Conservation (phyloP, 2,797 vertebrate genomes). For the Mycteria americana region DNA sequence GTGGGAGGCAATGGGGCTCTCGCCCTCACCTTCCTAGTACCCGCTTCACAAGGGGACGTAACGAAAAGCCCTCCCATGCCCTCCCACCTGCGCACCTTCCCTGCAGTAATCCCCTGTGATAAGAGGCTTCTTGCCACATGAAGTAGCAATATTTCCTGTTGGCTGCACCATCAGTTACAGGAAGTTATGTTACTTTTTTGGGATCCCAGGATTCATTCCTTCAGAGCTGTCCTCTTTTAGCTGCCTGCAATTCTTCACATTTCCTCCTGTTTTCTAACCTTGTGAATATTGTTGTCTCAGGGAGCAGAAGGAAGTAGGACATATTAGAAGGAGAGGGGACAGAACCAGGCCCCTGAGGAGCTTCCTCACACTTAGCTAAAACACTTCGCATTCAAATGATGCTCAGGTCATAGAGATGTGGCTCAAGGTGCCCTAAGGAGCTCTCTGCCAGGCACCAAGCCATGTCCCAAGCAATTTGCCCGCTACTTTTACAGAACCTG, state of each 20-base stretch:
- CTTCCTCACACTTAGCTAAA: not conserved
- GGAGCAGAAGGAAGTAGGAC: not conserved
- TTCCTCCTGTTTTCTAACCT: not conserved
- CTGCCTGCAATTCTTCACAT: not conserved
- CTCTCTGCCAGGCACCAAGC: not conserved
- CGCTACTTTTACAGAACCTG: not conserved
- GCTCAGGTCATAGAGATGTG: not conserved
- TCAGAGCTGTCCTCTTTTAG: not conserved
- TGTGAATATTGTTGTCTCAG: not conserved
- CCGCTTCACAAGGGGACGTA: not conserved
- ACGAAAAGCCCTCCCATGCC: not conserved
- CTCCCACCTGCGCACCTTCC: not conserved
- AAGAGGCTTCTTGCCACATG: not conserved
- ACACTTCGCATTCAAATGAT: not conserved
- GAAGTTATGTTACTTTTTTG: not conserved
- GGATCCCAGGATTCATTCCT: not conserved
- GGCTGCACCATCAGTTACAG: not conserved
- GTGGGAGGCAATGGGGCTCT: not conserved
- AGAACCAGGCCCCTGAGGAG: not conserved
- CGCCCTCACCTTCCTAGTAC: not conserved
- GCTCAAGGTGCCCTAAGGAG: not conserved
- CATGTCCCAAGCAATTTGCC: not conserved
- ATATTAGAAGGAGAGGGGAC: not conserved
- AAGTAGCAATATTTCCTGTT: not conserved
- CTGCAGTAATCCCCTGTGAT: not conserved